phyloP scores from a whole-genome alignment of 2,113 vertebrate genomes.

The Cephalopholis sonnerati region DNA sequence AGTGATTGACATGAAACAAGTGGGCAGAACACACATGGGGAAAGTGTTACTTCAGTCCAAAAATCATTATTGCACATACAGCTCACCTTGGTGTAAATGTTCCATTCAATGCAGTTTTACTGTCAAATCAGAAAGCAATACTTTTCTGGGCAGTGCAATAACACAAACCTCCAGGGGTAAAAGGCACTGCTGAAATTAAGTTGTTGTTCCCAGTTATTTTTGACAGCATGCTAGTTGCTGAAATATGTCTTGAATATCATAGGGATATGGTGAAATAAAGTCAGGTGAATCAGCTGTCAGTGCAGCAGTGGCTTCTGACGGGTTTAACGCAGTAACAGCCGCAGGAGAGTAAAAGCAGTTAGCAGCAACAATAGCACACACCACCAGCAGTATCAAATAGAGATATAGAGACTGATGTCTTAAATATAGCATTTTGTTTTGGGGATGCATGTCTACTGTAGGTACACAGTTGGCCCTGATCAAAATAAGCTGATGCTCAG shows the following conservation, averaged over 20 bases:
- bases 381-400: not conserved
- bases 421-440: slow-evolving; percentile 7
- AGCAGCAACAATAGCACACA: slow-evolving; percentile 16
- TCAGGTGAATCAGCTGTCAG: not conserved
- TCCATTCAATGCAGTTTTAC: not conserved
- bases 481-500: not conserved
- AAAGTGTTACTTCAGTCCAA: not conserved
- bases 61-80: not conserved
- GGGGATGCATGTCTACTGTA: not conserved
- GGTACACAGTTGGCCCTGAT: slow-evolving; percentile 3
- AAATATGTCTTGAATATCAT: not conserved
- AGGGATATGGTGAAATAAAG: not conserved
- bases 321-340: slow-evolving; percentile 3
- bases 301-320: not conserved
- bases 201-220: slow-evolving; percentile 5
- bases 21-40: not conserved
- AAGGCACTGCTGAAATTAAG: not conserved
- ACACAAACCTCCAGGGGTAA: not conserved
- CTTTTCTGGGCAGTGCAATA: not conserved
- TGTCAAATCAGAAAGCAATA: not conserved
- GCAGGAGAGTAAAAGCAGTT: not conserved
- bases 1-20: no score
- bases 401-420: not conserved
- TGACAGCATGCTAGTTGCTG: not conserved
- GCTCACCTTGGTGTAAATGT: not conserved